phyloP scores from a whole-genome alignment of 2,797 vertebrate genomes.

The Echiichthys vipera region DNA sequence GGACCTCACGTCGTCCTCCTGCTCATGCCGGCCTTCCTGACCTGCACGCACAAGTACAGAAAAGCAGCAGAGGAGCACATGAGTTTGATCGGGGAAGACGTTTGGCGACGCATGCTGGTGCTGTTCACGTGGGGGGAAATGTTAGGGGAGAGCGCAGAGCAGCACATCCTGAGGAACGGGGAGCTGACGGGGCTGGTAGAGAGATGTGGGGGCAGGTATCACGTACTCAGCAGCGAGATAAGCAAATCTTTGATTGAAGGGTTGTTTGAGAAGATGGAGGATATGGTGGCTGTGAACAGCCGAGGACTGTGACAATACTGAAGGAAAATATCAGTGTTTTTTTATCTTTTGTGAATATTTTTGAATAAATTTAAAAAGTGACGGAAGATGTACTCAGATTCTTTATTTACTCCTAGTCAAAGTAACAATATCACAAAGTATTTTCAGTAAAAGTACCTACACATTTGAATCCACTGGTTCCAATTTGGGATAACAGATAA shows the following conservation, averaged over 20 bases:
- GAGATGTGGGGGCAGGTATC: conserved; percentile 73
- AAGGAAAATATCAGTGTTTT: background rate
- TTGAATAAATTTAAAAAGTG: conserved; percentile 30
- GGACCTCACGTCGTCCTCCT: conserved; percentile 77
- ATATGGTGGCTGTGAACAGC: conserved; percentile 56
- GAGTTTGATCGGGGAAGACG: conserved; percentile 57
- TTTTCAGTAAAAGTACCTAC: background rate
- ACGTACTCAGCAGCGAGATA: conserved; percentile 66
- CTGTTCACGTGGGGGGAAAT: conserved; percentile 82
- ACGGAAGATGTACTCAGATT: background rate
- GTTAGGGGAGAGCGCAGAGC: conserved; percentile 75
- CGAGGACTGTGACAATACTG: background rate
- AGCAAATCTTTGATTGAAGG: conserved; percentile 31
- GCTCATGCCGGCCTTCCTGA: conserved; percentile 77
- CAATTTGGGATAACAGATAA: too few relatives aligned
- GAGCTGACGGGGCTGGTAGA: conserved; percentile 72
- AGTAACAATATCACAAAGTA: background rate
- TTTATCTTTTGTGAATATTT: conserved; percentile 15
- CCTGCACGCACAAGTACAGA: conserved; percentile 75
- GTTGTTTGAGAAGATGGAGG: conserved; percentile 75
- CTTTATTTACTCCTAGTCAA: background rate
- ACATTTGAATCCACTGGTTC: background rate
- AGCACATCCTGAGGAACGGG: conserved; percentile 78
- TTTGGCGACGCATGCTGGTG: conserved; percentile 74
- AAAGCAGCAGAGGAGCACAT: conserved; percentile 72